Percentiles rank a stretch among this genome's conserved stretches.
phyloP scores from a whole-genome alignment of 92 coral and sea anemone genomes.

The Siderastrea siderea region DNA sequence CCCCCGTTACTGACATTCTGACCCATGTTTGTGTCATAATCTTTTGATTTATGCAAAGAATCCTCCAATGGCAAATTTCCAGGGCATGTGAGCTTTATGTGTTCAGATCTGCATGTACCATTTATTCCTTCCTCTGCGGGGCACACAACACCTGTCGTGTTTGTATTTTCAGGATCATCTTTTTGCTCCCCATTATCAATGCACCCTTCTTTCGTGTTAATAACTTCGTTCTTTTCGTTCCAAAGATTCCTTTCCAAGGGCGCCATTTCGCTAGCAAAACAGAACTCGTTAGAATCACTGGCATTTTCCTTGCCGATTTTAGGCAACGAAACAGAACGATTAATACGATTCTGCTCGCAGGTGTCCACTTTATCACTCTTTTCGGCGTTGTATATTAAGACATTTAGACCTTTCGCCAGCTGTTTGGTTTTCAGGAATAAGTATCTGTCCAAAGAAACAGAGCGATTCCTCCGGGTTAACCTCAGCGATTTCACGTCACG shows the following conservation, averaged over 20 bases:
- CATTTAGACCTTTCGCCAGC: slow-evolving; percentile 23
- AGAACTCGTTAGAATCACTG: slow-evolving; percentile 3
- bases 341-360: slow-evolving; percentile 21
- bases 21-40: not conserved
- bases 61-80: not conserved
- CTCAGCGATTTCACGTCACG: slow-evolving; percentile 25
- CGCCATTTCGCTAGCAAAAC: slow-evolving; percentile 1
- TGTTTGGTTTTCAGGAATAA: slow-evolving; percentile 42
- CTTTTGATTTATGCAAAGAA: not conserved
- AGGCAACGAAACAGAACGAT: slow-evolving; percentile 49
- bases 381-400: not conserved
- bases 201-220: not conserved
- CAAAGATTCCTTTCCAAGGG: slow-evolving; percentile 10
- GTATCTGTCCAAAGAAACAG: slow-evolving; percentile 43
- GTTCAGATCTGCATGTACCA: not conserved
- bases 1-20: not conserved
- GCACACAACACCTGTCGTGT: not conserved
- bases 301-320: slow-evolving; percentile 17
- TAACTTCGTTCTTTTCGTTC: not conserved
- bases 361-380: slow-evolving; percentile 7
- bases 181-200: not conserved
- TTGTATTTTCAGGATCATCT: not conserved
- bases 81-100: not conserved
- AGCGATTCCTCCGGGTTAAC: slow-evolving; percentile 33
- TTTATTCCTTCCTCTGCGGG: not conserved